These are phyloP conservation scores for Rhinoderma darwinii DNA, from an alignment of 2,113 vertebrate genomes.

Conservation along the genomic window DNA sequence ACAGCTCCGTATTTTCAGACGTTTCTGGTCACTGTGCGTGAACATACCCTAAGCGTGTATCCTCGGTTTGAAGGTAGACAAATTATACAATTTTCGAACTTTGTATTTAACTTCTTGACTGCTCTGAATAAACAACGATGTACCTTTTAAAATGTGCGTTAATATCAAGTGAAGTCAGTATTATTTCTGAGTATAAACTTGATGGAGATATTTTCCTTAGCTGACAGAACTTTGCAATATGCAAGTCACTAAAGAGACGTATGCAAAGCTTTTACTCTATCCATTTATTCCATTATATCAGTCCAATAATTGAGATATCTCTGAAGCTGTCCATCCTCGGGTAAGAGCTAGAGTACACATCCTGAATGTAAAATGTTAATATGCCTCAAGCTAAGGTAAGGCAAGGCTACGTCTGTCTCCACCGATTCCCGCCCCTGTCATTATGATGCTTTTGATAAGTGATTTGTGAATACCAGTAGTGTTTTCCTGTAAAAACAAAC, in stretches of 20 bases:
- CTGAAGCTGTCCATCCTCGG: constrained; percentile 22
- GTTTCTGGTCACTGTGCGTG: too few species aligned
- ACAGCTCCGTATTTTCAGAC: too few species aligned
- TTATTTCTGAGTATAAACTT: constrained; percentile 1
- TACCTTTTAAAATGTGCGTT: not conserved
- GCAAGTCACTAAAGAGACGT: constrained; percentile 3
- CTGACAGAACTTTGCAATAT: constrained; percentile 38
- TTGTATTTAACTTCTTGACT: not conserved
- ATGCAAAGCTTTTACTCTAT: constrained; percentile 21
- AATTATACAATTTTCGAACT: not conserved
- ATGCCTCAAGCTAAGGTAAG: constrained; percentile 25
- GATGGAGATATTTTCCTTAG: not conserved
- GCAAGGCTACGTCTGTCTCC: constrained; percentile 22
- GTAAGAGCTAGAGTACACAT: constrained; percentile 46
- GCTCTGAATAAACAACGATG: not conserved
- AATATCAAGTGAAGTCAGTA: not conserved
- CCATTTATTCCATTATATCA: constrained; percentile 45
- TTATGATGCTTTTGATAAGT: constrained; percentile 26
- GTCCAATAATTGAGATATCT: constrained; percentile 43
- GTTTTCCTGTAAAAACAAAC: constrained; percentile 36
- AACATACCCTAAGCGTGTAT: too few species aligned
- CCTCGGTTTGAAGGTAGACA: not conserved
- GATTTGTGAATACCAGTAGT: constrained; percentile 3
- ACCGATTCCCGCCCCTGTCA: constrained; percentile 17
- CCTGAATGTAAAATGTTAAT: constrained; percentile 49